A percentile compares a stretch with the other conserved stretches of the same genome.
phyloP scores from a whole-genome alignment of 2,888 invertebrate genomes.

The Tetanocera ferruginea region DNA sequence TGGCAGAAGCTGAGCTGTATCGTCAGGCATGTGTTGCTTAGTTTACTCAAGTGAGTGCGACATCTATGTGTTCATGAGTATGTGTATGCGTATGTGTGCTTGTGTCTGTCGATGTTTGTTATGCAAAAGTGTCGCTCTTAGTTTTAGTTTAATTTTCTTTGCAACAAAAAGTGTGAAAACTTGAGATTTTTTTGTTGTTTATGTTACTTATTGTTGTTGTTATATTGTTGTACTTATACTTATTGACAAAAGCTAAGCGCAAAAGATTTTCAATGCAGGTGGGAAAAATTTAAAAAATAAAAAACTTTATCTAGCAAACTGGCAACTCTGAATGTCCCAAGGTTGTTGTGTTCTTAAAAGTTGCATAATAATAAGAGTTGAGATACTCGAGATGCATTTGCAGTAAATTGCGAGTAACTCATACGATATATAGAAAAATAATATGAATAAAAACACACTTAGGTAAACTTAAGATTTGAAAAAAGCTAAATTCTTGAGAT shows the following conservation, averaged over 20 bases:
- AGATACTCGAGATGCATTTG: no score
- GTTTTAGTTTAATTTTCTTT: conserved; percentile 5
- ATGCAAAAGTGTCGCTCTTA: conserved; percentile 7
- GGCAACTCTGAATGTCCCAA: no score
- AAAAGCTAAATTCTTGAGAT: no score
- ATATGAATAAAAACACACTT: no score
- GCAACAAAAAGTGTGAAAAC: not conserved
- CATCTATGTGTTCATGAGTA: not conserved
- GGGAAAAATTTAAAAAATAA: no score
- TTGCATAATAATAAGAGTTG: no score
- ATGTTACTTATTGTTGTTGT: not conserved
- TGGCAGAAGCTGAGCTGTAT: not conserved
- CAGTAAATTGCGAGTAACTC: no score
- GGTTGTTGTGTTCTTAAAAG: no score
- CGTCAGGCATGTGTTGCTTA: not conserved
- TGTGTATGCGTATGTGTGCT: not conserved
- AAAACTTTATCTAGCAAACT: no score
- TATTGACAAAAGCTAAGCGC: not conserved
- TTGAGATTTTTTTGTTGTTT: not conserved
- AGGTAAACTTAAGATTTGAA: no score
- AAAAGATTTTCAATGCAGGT: no score
- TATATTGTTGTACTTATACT: not conserved
- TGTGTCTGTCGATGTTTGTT: not conserved
- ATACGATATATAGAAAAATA: no score
- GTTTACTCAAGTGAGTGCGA: not conserved